Conservation (phyloP, 2,797 vertebrate genomes). For the Euphonia xanthogaster region DNA sequence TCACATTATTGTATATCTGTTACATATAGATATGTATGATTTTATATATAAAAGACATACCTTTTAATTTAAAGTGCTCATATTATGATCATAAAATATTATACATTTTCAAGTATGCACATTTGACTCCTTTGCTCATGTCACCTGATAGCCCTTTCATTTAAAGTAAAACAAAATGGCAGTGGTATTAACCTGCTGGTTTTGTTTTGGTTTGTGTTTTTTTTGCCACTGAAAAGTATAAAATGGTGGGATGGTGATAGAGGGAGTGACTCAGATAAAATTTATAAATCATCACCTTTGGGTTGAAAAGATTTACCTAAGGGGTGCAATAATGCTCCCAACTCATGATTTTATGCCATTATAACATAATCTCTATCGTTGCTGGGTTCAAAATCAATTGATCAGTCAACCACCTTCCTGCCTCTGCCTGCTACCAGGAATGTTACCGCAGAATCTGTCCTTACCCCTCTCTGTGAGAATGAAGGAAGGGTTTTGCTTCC, state of each 20-base stretch:
- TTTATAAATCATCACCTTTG: background rate
- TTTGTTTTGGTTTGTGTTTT: background rate
- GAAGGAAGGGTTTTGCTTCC: background rate
- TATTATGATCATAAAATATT: background rate
- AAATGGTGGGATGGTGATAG: background rate
- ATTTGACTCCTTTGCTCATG: background rate
- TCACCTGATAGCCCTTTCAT: constrained; percentile 13
- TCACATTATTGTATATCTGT: background rate
- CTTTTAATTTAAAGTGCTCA: background rate
- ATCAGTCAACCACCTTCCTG: background rate
- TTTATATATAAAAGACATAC: background rate
- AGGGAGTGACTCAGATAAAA: background rate
- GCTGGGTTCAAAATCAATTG: background rate
- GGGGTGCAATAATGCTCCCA: background rate
- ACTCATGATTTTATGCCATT: background rate
- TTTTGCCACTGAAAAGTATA: background rate
- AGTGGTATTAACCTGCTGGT: background rate
- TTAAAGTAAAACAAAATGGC: background rate
- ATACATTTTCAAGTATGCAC: background rate
- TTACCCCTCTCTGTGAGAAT: background rate
- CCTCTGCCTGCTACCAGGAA: background rate
- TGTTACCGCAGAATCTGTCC: background rate
- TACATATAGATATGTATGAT: background rate
- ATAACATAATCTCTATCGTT: background rate
- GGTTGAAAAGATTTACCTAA: background rate